Evolutionary conservation across 2,888 invertebrate species (phyloP), one percentile per base, ranked within the genome.

Genomic region (Pilophorus perplexus): DNA sequence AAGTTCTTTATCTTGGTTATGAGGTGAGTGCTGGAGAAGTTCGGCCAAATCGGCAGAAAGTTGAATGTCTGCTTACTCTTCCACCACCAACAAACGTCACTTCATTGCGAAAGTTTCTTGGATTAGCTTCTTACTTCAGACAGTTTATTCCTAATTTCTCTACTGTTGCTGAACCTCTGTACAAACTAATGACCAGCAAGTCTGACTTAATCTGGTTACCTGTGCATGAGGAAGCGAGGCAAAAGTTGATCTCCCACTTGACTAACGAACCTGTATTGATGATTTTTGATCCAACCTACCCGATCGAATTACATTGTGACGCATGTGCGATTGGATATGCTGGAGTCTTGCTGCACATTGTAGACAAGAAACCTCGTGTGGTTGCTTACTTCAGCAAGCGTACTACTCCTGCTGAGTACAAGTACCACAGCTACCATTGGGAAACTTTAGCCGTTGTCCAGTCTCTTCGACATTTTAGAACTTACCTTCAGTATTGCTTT

Each of bases 1-100:
- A 67, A 37, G 23, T 68, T 1, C 33, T 50, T 37, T 66, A 68
- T 37, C 18, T 68, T n/a, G 68, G 68, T 1, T 66, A 22, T 60
- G 16, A 55, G 16, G 27, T 66, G 1, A 33, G 46, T 3, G 37
- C 44, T 2, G 44, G 54, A 6, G 54, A 60, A 10, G 14, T 66
- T 33, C 44, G 68, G n/a, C 59, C 50, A 16, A 55, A 48, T 20
- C 16, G 25, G 4, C 27, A 25, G 12, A 68, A 68, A 27, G 33
- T 57, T 16, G 27, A 57, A 12, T 5, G 44, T 59, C 8, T 57
- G 25, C 27, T 59, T 25, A 10, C 27, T 33, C 14, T 60, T 40
- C 22, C 64, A 20, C 25, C 64, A 37, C 28, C 20, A n/a, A 6
- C 66, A 33, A 25, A n/a, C 54, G 38, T 16, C 5, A 8, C 54